A percentile compares a stretch with the other conserved stretches of the same genome.
Evolutionary conservation across 2,113 vertebrate species (phyloP).

Genomic region (Eulemur macaco): DNA sequence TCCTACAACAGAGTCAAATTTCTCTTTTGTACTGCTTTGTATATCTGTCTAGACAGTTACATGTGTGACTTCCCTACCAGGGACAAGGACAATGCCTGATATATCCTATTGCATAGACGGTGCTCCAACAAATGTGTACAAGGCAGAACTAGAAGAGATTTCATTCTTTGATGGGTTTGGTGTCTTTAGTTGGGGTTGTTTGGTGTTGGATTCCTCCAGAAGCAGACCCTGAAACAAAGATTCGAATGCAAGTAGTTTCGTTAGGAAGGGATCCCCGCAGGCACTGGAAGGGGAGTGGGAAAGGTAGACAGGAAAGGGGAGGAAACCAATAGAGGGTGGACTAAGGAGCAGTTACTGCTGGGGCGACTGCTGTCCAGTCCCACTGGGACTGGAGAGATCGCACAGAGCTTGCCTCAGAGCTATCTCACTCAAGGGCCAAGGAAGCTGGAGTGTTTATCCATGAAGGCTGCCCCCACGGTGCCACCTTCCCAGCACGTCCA

Average conservation of each 20-base stretch:
- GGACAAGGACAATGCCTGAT: neutral
- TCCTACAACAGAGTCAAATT: neutral
- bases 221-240: neutral
- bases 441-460: neutral
- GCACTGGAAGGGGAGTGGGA: too few species aligned
- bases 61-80: neutral
- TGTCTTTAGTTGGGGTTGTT: neutral
- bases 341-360: neutral
- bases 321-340: neutral
- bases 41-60: neutral
- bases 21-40: neutral
- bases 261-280: neutral
- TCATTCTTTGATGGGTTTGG: neutral
- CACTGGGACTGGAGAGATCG: neutral
- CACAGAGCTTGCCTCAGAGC: too few species aligned
- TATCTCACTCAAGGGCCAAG: fast-evolving
- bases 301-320: neutral
- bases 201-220: neutral
- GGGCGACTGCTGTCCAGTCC: neutral
- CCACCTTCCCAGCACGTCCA: neutral
- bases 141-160: neutral
- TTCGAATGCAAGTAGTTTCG: neutral
- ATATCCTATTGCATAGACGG: neutral
- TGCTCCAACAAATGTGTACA: neutral
- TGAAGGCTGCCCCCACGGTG: too few species aligned